Evolutionary conservation across 2,797 vertebrate genomes (phyloP).

Genomic region (Pteropus rufus): DNA sequence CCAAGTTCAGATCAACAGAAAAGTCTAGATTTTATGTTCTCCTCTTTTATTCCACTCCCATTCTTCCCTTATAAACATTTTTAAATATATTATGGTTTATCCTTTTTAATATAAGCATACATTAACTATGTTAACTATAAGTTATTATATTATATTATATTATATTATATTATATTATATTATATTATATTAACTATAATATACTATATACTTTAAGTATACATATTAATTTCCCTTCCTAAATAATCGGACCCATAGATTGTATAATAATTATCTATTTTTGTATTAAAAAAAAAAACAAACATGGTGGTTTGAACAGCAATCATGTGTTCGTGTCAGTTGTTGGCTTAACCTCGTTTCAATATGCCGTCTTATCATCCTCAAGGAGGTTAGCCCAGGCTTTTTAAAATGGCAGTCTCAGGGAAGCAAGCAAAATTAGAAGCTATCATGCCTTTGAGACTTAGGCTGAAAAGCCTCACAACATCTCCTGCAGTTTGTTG

Average conservation of each 20-base stretch:
- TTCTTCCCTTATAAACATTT: neutral
- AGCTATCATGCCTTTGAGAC: neutral
- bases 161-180: neutral
- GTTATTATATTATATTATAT: neutral
- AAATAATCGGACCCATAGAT: neutral
- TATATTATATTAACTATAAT: neutral
- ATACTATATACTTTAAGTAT: neutral
- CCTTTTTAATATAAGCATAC: neutral
- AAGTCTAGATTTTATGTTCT: neutral
- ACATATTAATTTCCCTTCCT: neutral
- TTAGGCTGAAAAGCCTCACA: neutral
- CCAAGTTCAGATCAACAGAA: neutral
- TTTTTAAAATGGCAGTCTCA: neutral
- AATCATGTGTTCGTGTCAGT: neutral
- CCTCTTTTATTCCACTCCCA: neutral
- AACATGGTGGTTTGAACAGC: neutral
- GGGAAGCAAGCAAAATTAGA: neutral
- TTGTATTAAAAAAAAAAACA: neutral
- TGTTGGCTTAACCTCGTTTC: neutral
- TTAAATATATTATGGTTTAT: neutral
- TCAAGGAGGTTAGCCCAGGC: neutral
- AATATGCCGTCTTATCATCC: neutral
- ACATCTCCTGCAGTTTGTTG: neutral
- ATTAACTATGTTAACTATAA: neutral
- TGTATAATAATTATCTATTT: neutral